phyloP scores from a whole-genome alignment of 2,888 invertebrate genomes.

The Diplazon laetatorius region DNA sequence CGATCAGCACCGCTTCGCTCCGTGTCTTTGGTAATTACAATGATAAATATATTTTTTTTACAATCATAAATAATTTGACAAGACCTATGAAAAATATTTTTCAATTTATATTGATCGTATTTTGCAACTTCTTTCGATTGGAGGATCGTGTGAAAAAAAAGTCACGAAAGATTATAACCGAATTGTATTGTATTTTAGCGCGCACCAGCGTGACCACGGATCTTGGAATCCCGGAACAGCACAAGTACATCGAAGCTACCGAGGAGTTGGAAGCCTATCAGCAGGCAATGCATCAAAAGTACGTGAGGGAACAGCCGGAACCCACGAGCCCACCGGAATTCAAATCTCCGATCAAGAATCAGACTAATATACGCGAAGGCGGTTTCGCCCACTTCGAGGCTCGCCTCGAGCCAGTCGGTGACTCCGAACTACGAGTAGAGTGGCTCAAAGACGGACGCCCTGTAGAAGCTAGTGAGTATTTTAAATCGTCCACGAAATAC shows the following conservation, averaged over 20 bases:
- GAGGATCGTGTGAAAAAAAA: not conserved
- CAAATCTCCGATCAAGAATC: constrained; percentile 94
- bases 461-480: constrained; percentile 90
- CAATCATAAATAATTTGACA: no score
- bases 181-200: constrained; percentile 76
- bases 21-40: constrained; percentile 86
- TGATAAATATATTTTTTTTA: no score
- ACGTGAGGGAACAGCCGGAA: constrained; percentile 91
- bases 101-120: no score
- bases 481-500: not conserved
- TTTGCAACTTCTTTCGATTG: no score
- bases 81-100: no score
- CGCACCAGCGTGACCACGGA: constrained; percentile 93
- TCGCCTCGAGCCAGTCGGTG: constrained; percentile 95
- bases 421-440: constrained; percentile 94
- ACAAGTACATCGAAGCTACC: constrained; percentile 95
- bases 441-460: constrained; percentile 96
- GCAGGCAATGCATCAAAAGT: constrained; percentile 90
- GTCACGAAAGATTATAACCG: constrained; percentile 8
- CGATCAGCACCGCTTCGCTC: constrained; percentile 91
- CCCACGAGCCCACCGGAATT: constrained; percentile 92
- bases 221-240: constrained; percentile 94
- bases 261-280: constrained; percentile 96
- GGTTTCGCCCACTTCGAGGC: constrained; percentile 98
- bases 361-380: constrained; percentile 93